A percentile compares a stretch with the other conserved stretches of the same genome.
Evolutionary conservation across 2,113 vertebrate genomes (phyloP).

Genomic region (Cyphomyrus discorhynchus): DNA sequence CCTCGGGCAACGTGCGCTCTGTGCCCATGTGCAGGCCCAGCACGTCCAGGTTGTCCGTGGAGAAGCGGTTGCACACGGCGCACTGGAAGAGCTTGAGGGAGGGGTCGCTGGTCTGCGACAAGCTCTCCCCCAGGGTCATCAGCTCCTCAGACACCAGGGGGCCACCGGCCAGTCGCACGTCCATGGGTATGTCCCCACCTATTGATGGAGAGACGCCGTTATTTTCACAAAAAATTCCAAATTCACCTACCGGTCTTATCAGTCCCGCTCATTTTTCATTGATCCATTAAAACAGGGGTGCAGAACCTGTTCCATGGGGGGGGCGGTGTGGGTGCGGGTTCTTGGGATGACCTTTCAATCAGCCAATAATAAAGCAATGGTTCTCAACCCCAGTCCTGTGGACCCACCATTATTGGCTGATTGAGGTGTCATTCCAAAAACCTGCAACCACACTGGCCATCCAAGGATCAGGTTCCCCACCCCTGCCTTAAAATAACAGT

Average conservation of each 20-base stretch:
- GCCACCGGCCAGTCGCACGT: constrained; percentile 76
- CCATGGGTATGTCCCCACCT: constrained; percentile 83
- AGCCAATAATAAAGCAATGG: too few species aligned
- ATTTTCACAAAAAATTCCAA: background rate
- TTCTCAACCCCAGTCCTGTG: too few species aligned
- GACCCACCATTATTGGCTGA: too few species aligned
- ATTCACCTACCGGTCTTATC: background rate
- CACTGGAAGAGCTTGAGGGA: constrained; percentile 91
- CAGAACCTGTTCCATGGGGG: too few species aligned
- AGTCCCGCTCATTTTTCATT: background rate
- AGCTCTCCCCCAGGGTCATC: constrained; percentile 83
- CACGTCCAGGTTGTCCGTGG: constrained; percentile 84
- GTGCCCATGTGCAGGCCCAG: constrained; percentile 84
- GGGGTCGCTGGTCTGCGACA: constrained; percentile 77
- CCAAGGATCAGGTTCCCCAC: too few species aligned
- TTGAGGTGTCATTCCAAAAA: too few species aligned
- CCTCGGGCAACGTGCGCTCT: constrained; percentile 84
- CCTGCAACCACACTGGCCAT: too few species aligned
- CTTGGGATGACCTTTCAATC: too few species aligned
- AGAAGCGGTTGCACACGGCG: constrained; percentile 89
- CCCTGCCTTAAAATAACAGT: constrained; percentile 15
- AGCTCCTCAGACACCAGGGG: constrained; percentile 83
- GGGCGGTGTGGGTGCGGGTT: too few species aligned
- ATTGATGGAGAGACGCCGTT: constrained; percentile 42
- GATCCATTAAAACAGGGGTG: background rate